Conservation (phyloP, 30 jellyfish, hydroid and myxozoan genomes). For the Chironex yamaguchii region DNA sequence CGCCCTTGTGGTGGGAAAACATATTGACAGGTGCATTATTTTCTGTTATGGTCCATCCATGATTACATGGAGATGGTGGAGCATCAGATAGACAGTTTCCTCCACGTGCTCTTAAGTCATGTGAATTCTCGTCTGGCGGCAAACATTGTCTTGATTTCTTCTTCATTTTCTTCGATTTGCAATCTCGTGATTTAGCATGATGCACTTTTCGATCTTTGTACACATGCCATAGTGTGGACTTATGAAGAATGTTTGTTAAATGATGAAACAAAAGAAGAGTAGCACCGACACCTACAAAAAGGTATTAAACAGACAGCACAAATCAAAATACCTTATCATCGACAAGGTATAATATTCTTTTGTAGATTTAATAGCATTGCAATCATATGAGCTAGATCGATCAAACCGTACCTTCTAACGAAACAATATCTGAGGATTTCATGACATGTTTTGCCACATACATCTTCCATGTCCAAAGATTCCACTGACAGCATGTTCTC, state of each 20-base stretch:
- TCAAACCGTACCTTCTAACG: slow-evolving; percentile 23
- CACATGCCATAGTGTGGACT: slow-evolving; percentile 2
- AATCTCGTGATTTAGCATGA: not conserved
- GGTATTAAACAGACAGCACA: not conserved
- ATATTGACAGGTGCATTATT: no score
- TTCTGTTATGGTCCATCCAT: slow-evolving; percentile 16
- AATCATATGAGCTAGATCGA: not conserved
- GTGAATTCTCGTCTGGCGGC: slow-evolving; percentile 47
- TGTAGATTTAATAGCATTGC: not conserved
- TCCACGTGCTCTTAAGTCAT: slow-evolving; percentile 43
- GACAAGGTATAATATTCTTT: no score
- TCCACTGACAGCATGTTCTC: slow-evolving; percentile 52
- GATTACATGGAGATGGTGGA: slow-evolving; percentile 23
- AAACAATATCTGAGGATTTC: slow-evolving; percentile 8
- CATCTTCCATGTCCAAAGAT: slow-evolving; percentile 55
- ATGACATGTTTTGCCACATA: slow-evolving; percentile 42
- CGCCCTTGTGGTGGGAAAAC: no score
- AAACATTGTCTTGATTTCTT: slow-evolving; percentile 34
- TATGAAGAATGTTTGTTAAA: slow-evolving; percentile 4
- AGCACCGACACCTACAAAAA: slow-evolving; percentile 22
- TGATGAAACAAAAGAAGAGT: slow-evolving; percentile 11
- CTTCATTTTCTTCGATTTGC: slow-evolving; percentile 35
- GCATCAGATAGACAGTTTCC: slow-evolving; percentile 28
- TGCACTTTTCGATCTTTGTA: slow-evolving; percentile 7
- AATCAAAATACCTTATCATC: not conserved